Percentiles rank a stretch among this genome's conserved stretches.
These are phyloP conservation scores for Ophraella communa DNA, from an alignment of 2,888 invertebrate genomes.

Conservation along the genomic window DNA sequence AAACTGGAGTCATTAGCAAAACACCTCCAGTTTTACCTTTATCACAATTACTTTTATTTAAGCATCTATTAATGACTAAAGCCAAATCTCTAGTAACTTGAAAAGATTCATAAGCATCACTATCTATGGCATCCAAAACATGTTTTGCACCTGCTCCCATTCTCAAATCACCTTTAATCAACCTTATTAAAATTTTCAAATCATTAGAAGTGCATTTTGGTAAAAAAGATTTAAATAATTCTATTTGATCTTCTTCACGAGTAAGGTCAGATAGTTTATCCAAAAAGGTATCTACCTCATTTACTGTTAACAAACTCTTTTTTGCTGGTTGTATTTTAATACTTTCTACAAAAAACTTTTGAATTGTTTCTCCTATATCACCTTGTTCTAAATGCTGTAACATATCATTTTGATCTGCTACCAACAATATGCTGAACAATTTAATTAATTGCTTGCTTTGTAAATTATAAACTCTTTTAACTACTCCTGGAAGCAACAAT, in stretches of 20 bases:
- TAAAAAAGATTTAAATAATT: constrained; percentile 76
- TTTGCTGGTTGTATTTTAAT: constrained; percentile 68
- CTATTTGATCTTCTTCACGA: constrained; percentile 86
- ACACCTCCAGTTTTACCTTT: constrained; percentile 46
- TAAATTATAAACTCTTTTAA: constrained; percentile 88
- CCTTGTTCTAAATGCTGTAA: constrained; percentile 83
- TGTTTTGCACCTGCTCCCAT: constrained; percentile 93
- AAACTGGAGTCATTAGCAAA: constrained; percentile 85
- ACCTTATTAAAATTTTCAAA: constrained; percentile 79
- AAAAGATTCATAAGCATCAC: constrained; percentile 86
- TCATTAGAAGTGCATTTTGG: constrained; percentile 82
- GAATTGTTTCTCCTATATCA: constrained; percentile 88
- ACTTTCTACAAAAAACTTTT: constrained; percentile 78
- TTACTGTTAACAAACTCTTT: constrained; percentile 75
- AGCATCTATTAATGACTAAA: constrained; percentile 62
- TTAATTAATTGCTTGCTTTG: constrained; percentile 92
- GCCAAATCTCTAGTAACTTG: constrained; percentile 83
- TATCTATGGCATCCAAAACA: no score
- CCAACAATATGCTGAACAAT: constrained; percentile 82
- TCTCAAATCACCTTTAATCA: constrained; percentile 90
- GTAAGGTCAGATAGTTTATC: constrained; percentile 76
- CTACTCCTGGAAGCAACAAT: constrained; percentile 80
- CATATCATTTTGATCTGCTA: constrained; percentile 79
- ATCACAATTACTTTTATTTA: constrained; percentile 19
- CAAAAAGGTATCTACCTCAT: constrained; percentile 80